phyloP scores from a whole-genome alignment of 23 tunicate genomes.

The Corella eumyota region DNA sequence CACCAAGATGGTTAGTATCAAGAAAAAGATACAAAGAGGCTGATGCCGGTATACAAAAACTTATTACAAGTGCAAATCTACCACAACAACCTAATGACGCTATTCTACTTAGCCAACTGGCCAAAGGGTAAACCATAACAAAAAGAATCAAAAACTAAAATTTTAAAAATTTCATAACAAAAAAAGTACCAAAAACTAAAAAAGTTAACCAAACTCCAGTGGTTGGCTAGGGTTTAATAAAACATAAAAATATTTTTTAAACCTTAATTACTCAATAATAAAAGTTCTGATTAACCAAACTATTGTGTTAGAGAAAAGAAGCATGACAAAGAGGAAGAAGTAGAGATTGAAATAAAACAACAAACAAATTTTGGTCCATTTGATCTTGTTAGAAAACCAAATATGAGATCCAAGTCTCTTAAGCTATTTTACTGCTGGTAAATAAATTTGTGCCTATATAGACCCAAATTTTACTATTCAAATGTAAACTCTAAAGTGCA shows the following conservation, averaged over 20 bases:
- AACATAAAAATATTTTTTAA: too few relatives aligned
- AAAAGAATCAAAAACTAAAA: too few relatives aligned
- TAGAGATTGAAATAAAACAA: too few relatives aligned
- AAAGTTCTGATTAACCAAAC: too few relatives aligned
- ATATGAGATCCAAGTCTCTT: conserved; percentile 61
- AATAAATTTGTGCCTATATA: conserved; percentile 3
- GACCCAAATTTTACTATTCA: neutral
- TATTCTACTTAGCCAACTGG: conserved; percentile 18
- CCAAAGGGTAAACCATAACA: conserved; percentile 10
- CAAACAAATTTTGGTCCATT: conserved; percentile 22
- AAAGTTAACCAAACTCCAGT: too few relatives aligned
- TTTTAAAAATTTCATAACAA: too few relatives aligned
- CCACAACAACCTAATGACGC: conserved; percentile 20
- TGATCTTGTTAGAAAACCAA: conserved; percentile 45
- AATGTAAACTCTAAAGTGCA: neutral
- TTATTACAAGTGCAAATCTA: conserved; percentile 14
- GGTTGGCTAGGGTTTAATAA: too few relatives aligned
- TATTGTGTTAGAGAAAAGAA: too few relatives aligned
- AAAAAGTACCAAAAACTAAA: too few relatives aligned
- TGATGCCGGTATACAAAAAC: conserved; percentile 10
- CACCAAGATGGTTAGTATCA: conserved; percentile 77
- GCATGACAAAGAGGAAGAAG: too few relatives aligned
- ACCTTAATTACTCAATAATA: too few relatives aligned
- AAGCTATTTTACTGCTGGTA: conserved; percentile 74
- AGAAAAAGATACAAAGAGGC: conserved; percentile 36